Base-by-base conservation (phyloP, 2,888 invertebrate species). In the Leptura quadrifasciata region DNA sequence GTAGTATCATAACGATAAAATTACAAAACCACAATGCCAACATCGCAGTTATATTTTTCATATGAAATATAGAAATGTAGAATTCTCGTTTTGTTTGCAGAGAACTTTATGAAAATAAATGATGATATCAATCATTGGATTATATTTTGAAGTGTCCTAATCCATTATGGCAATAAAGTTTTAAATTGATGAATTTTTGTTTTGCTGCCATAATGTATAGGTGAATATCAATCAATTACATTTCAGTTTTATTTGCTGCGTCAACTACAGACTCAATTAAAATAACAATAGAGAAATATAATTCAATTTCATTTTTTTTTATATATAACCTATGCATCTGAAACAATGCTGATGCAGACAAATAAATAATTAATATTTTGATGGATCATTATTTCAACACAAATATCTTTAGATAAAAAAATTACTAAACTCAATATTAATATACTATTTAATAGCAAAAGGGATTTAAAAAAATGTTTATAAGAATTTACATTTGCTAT, bases 131-230 rank as follows among this genome's bases (percentile, higher is more conserved):
- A 82, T 82, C 82, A 82, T 70, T 69, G 57, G 68, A 72, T 74
- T 80, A 76, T 79, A 78, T 79, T 80, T 74, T 76, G 73, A 78
- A 76, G 76, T 73, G 74, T 76, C 77, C 69, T 77, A 63, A 76
- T 77, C 76, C 69, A 77, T 80, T 79, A 79, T 75, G 78, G 75
- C 76, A 79, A 80, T 80, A 76, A 78, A 80, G 63, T 80, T 79
- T 76, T 74, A 80, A 82, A 82, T 82, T 80, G 80, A 82, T 81
- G 81, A 79, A 77, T 81, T 77, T 80, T 78, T 80, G 74, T 77
- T 74, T 69, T 72, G 74, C 60, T 72, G 72, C 75, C 80, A 61
- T 63, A 78, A 75, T 76, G 76, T 78, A 76, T 78, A 75, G 77
- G 76, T 75, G 76, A 76, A 75, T 76, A 79, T 80, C 80, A 80